These are phyloP conservation scores for Apoda limacodes DNA, from an alignment of 2,888 invertebrate species.

Conservation along the genomic window DNA sequence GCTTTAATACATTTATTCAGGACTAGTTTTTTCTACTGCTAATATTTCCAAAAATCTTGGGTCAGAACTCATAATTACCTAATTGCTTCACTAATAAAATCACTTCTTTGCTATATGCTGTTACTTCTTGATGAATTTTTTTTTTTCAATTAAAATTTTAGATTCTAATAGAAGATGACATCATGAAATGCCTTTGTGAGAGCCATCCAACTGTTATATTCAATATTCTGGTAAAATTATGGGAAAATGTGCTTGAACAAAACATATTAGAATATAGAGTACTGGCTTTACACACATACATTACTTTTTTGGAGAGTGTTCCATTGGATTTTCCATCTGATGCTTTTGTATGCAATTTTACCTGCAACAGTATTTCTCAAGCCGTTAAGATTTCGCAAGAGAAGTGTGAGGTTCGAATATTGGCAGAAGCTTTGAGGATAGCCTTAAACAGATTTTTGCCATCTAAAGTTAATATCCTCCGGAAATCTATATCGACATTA, in stretches of 20 bases:
- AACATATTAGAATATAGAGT: constrained; percentile 62
- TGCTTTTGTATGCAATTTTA: constrained; percentile 67
- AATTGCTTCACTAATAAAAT: no score
- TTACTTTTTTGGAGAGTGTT: constrained; percentile 57
- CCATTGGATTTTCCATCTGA: constrained; percentile 52
- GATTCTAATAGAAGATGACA: constrained; percentile 41
- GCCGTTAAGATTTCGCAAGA: constrained; percentile 48
- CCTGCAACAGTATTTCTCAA: constrained; percentile 63
- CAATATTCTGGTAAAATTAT: constrained; percentile 59
- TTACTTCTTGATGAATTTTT: constrained; percentile 1
- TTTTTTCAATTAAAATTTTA: no score
- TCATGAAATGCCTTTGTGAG: constrained; percentile 47
- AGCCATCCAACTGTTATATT: constrained; percentile 63
- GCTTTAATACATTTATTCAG: no score
- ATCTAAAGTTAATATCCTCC: constrained; percentile 3
- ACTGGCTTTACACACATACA: constrained; percentile 66
- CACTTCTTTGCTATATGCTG: background rate
- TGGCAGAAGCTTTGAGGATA: constrained; percentile 43
- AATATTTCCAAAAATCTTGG: no score
- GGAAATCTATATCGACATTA: constrained; percentile 59
- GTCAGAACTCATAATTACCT: no score
- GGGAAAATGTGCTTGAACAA: constrained; percentile 53
- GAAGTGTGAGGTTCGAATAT: constrained; percentile 31
- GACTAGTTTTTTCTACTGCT: no score
- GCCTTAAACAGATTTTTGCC: background rate